Base-by-base conservation (phyloP, 2,797 vertebrate genomes). In the Dendrocincla fuliginosa region DNA sequence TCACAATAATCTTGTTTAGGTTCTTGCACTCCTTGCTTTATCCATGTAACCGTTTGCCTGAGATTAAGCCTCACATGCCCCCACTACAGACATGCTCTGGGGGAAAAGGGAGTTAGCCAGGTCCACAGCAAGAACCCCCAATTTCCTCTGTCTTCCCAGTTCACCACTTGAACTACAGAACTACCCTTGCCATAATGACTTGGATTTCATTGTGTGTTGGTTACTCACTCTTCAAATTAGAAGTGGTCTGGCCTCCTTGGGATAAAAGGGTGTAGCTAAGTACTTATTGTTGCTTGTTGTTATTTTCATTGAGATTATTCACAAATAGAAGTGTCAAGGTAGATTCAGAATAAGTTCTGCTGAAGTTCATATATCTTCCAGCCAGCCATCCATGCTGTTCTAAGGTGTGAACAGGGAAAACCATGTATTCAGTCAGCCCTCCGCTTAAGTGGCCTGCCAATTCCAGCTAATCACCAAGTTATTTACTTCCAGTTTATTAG, bases 401-500 rank as follows among this genome's bases (percentile, higher is more conserved):
- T 46, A 90, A 95, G 93, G 84, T 92, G 82, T 77, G 80, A 94
- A 93, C 27, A 92, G 86, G 67, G 83, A 95, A 96, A 95, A 90
- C 56, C 59, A 33, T 52, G 39, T 87, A 95, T 64, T 79, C 79
- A 94, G 93, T 87, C 85, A 93, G 91, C 2, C 4, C 88, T 84
- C 82, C 33, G 56, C 87, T 98, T 98, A 98, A 98, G 97, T 98
- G 98, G 98, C 97, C 98, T 98, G 98, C 98, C 98, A 98, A 97
- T 98, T 98, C 98, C 96, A 52, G 56, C 93, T 95, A 95, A 96
- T 97, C 96, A 92, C 94, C 96, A 95, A 97, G 94, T 97, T 98
- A 98, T 98, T 98, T 98, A 98, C 98, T 97, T 96, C 95, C 97
- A 97, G 97, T 98, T 98, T 98, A 98, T 98, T 98, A 98, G 98